A percentile compares a stretch with the other conserved stretches of the same genome.
Conservation (phyloP, 2,113 vertebrate genomes). For the Ptychochromis oligacanthus region DNA sequence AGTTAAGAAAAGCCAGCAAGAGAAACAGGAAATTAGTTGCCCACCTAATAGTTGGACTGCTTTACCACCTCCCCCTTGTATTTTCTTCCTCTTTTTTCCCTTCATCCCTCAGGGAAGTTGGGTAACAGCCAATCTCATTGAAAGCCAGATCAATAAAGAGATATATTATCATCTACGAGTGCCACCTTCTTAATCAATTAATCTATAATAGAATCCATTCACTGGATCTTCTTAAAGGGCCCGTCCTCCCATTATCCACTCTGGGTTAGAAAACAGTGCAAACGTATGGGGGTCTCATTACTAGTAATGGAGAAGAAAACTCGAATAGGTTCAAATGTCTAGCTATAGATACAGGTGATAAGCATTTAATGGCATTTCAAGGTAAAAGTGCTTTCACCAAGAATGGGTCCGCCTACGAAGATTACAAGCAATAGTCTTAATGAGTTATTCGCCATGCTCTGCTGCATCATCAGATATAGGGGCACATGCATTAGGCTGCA, state of each 20-base stretch:
- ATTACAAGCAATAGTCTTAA: conserved; percentile 25
- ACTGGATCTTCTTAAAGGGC: conserved; percentile 69
- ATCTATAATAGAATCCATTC: conserved; percentile 80
- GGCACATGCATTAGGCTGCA: background rate
- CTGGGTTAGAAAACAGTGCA: conserved; percentile 36
- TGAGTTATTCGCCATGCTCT: conserved; percentile 50
- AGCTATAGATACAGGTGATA: conserved; percentile 42
- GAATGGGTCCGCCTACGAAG: background rate
- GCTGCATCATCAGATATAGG: conserved; percentile 41
- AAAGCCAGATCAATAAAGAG: conserved; percentile 81
- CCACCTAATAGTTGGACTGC: conserved; percentile 54
- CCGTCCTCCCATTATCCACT: conserved; percentile 43
- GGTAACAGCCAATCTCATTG: conserved; percentile 76
- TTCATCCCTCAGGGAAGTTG: conserved; percentile 59
- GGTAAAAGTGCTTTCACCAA: conserved; percentile 12
- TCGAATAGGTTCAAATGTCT: conserved; percentile 3
- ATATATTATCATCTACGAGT: conserved; percentile 78
- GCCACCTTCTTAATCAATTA: conserved; percentile 80
- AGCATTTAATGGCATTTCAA: conserved; percentile 32
- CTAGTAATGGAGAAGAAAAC: conserved; percentile 31
- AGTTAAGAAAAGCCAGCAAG: background rate
- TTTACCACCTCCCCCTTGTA: conserved; percentile 27
- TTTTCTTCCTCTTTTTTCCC: conserved; percentile 6
- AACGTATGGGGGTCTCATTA: conserved; percentile 38
- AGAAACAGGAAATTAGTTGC: conserved; percentile 75